Percentiles rank a stretch among this genome's conserved stretches.
phyloP scores from a whole-genome alignment of 2,888 invertebrate species.

The Chouioia cunea region DNA sequence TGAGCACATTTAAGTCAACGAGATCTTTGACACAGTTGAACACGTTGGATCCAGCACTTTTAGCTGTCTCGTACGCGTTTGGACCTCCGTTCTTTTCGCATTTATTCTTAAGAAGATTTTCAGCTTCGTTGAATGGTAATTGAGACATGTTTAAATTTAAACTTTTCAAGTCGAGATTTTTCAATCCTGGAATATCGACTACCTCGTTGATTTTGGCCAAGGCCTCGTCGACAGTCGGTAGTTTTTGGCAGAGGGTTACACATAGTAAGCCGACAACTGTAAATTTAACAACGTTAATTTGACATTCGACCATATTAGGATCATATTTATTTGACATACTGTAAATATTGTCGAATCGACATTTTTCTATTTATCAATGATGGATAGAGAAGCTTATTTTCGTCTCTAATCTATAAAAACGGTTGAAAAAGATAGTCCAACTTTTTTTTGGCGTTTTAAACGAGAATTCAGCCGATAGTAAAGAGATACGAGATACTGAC shows the following conservation, averaged over 20 bases:
- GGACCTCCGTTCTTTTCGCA: slow-evolving; percentile 77
- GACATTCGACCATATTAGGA: neutral
- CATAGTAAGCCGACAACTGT: slow-evolving; percentile 22
- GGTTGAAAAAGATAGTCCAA: too few species aligned
- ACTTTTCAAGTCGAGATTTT: slow-evolving; percentile 52
- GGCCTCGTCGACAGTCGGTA: slow-evolving; percentile 41
- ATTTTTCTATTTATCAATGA: too few species aligned
- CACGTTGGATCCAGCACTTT: slow-evolving; percentile 67
- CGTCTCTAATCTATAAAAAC: too few species aligned
- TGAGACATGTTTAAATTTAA: slow-evolving; percentile 59
- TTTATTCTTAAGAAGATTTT: slow-evolving; percentile 74
- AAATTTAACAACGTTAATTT: neutral
- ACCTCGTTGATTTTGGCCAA: slow-evolving; percentile 44
- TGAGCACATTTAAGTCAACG: slow-evolving; percentile 73
- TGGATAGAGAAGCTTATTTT: too few species aligned
- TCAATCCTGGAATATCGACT: slow-evolving; percentile 30
- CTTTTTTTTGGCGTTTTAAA: too few species aligned
- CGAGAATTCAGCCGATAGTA: neutral
- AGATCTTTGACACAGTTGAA: slow-evolving; percentile 73
- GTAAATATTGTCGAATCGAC: neutral
- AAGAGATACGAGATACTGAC: slow-evolving; percentile 5
- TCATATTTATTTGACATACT: neutral
- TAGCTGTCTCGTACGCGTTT: slow-evolving; percentile 71
- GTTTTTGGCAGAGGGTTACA: slow-evolving; percentile 2
- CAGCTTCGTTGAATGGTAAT: slow-evolving; percentile 66